Conservation (phyloP, 2,797 vertebrate genomes). For the Gymnocypris eckloni region DNA sequence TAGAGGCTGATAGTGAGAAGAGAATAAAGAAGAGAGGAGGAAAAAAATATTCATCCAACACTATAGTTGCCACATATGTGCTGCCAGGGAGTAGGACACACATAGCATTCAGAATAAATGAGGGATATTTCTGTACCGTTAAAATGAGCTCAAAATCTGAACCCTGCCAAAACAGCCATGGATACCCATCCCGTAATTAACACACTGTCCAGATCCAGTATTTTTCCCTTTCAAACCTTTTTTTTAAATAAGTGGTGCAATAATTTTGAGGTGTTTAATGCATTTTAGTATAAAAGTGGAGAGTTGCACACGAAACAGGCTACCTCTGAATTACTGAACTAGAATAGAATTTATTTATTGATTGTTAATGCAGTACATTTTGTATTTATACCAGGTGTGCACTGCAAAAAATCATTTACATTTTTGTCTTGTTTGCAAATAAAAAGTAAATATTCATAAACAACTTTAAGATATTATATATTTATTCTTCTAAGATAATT, state of each 20-base stretch:
- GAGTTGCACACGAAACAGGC: neutral
- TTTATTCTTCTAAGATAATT: neutral
- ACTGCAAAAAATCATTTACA: neutral
- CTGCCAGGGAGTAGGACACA: slow-evolving; percentile 34
- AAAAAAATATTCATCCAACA: slow-evolving; percentile 11
- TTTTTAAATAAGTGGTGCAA: neutral
- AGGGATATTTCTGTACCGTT: slow-evolving; percentile 28
- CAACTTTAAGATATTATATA: neutral
- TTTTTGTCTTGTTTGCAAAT: neutral
- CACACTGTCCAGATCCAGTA: slow-evolving; percentile 13
- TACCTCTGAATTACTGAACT: neutral
- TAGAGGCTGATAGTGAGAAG: slow-evolving; percentile 33
- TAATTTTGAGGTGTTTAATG: neutral
- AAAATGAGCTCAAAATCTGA: slow-evolving; percentile 11
- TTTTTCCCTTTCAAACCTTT: neutral
- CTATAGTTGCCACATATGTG: slow-evolving; percentile 19
- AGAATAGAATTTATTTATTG: neutral
- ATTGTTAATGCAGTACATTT: neutral
- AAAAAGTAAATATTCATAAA: neutral
- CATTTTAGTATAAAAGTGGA: neutral
- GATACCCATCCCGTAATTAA: slow-evolving; percentile 27
- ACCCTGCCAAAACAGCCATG: slow-evolving; percentile 33
- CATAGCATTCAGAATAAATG: slow-evolving; percentile 32
- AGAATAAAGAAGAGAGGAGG: neutral
- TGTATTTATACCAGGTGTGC: neutral